These are phyloP conservation scores for Copidosoma floridanum DNA, from an alignment of 1,140 invertebrate genomes.

Conservation along the genomic window DNA sequence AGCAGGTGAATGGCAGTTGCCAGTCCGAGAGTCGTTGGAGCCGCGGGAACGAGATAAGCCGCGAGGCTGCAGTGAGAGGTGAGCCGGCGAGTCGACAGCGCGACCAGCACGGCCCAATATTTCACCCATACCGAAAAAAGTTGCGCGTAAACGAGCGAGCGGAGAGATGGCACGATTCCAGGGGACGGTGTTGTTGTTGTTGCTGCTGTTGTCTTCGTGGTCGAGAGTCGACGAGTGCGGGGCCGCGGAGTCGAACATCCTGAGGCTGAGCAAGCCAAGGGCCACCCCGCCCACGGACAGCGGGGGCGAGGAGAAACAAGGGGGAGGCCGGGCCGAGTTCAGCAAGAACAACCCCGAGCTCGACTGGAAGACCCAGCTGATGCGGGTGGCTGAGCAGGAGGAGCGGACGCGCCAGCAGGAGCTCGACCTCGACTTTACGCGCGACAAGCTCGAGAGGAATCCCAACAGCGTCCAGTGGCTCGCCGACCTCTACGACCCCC, in stretches of 20 bases:
- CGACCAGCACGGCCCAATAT: too few species aligned
- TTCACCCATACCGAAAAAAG: background rate
- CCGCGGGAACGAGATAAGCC: slow-evolving; percentile 2
- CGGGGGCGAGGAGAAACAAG: background rate
- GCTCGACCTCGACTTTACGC: slow-evolving; percentile 50
- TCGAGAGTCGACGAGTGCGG: background rate
- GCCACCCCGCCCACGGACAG: background rate
- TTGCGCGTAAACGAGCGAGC: too few species aligned
- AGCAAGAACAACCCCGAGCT: slow-evolving; percentile 52
- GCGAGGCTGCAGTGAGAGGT: slow-evolving; percentile 10
- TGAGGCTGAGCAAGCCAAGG: slow-evolving; percentile 36
- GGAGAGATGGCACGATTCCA: too few species aligned
- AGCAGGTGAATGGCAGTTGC: slow-evolving; percentile 2
- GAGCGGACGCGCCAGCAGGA: slow-evolving; percentile 30
- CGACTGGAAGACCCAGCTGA: slow-evolving; percentile 49
- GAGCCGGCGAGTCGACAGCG: slow-evolving; percentile 14
- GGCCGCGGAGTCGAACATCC: slow-evolving; percentile 42
- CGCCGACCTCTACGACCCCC: slow-evolving; percentile 64
- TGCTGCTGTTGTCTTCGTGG: background rate
- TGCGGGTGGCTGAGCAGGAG: slow-evolving; percentile 34
- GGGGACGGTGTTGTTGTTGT: background rate
- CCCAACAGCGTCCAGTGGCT: slow-evolving; percentile 64
- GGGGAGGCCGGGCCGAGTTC: slow-evolving; percentile 31
- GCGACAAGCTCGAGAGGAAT: slow-evolving; percentile 41
- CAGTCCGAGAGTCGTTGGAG: too few species aligned